Evolutionary conservation across 2,888 invertebrate species (phyloP).

Genomic region (Brassicogethes aeneus): DNA sequence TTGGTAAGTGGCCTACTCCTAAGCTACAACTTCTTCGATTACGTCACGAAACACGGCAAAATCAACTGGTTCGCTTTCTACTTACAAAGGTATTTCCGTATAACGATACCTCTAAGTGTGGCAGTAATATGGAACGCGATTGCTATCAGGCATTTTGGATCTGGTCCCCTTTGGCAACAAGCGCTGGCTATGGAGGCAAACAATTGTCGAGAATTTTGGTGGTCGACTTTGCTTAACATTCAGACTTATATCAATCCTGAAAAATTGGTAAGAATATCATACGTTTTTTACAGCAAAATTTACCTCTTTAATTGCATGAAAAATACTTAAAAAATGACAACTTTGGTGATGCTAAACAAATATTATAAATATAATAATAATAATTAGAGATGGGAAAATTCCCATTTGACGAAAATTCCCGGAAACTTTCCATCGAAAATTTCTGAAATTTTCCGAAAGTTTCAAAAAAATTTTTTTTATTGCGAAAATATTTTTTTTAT

Average conservation of each 20-base stretch:
- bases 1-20: constrained; percentile 50
- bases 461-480: too few species aligned
- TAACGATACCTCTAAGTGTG: constrained; percentile 41
- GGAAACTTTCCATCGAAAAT: too few species aligned
- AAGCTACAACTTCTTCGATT: constrained; percentile 38
- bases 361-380: too few species aligned
- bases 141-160: constrained; percentile 37
- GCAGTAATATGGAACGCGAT: constrained; percentile 38
- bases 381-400: too few species aligned
- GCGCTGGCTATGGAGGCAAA: constrained; percentile 9
- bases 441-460: too few species aligned
- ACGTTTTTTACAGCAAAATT: too few species aligned
- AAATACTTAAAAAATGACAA: too few species aligned
- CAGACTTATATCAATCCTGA: constrained; percentile 31
- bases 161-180: constrained; percentile 41
- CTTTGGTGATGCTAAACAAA: too few species aligned
- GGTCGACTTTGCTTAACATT: constrained; percentile 36
- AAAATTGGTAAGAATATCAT: constrained; percentile 20
- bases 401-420: too few species aligned
- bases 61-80: constrained; percentile 37
- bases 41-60: constrained; percentile 25
- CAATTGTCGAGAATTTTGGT: constrained; percentile 35
- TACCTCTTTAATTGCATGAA: too few species aligned
- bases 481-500: too few species aligned
- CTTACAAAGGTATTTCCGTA: constrained; percentile 40